A percentile compares a stretch with the other conserved stretches of the same genome.
phyloP scores from a whole-genome alignment of 2,888 invertebrate genomes.

The Trichopria drosophilae region DNA sequence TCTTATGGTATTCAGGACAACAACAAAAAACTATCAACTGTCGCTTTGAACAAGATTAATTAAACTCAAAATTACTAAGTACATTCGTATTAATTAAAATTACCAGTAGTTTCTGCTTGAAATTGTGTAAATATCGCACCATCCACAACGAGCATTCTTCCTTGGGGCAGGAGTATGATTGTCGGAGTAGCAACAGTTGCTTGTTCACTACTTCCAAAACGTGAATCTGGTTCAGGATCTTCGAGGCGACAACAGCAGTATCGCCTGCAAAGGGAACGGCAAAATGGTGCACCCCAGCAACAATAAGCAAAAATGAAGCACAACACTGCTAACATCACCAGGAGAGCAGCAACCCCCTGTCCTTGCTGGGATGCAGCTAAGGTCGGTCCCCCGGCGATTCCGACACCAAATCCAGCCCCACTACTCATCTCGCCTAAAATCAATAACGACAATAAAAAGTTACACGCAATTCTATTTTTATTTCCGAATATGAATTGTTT shows the following conservation, averaged over 20 bases:
- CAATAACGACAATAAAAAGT: too few relatives aligned
- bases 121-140: conserved; percentile 62
- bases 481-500: too few relatives aligned
- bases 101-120: conserved; percentile 54
- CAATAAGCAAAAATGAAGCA: conserved; percentile 64
- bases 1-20: too few relatives aligned
- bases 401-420: conserved; percentile 41
- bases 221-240: conserved; percentile 54
- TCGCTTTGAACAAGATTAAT: too few relatives aligned
- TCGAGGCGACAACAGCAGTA: conserved; percentile 59
- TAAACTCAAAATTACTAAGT: too few relatives aligned
- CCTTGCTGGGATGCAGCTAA: conserved; percentile 53
- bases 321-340: conserved; percentile 64
- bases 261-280: conserved; percentile 59
- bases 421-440: conserved; percentile 5
- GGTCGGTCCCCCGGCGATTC: conserved; percentile 48
- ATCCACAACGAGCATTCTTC: conserved; percentile 64
- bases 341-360: conserved; percentile 61
- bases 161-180: conserved; percentile 63
- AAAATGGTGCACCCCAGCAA: conserved; percentile 65
- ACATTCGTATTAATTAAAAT: conserved; percentile 19
- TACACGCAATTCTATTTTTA: too few relatives aligned
- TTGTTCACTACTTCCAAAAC: conserved; percentile 48
- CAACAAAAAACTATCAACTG: too few relatives aligned
- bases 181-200: conserved; percentile 61